Conservation (phyloP, 1,140 invertebrate species). For the Notospermus geniculatus region DNA sequence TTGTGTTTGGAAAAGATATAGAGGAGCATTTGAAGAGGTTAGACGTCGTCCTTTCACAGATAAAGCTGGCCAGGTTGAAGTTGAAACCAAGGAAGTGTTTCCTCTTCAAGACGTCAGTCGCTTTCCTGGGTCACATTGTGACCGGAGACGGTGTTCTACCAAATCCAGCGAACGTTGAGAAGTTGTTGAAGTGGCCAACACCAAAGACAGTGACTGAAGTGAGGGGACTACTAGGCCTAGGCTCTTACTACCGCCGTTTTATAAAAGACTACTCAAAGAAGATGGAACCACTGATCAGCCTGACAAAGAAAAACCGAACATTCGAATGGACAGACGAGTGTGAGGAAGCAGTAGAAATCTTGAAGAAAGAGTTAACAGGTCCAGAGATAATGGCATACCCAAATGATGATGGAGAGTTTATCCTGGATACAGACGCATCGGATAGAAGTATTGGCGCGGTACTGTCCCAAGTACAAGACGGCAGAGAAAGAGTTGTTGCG, state of each 20-base stretch:
- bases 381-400: constrained; percentile 28
- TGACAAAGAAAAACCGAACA: constrained; percentile 9
- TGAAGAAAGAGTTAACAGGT: constrained; percentile 12
- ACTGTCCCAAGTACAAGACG: constrained; percentile 47
- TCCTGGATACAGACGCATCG: constrained; percentile 55
- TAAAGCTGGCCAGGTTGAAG: constrained; percentile 36
- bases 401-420: constrained; percentile 41
- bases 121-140: constrained; percentile 25
- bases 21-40: neutral
- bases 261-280: constrained; percentile 25
- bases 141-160: constrained; percentile 15
- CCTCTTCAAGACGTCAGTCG: constrained; percentile 39
- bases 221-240: constrained; percentile 47
- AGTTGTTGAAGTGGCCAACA: constrained; percentile 45
- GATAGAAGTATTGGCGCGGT: constrained; percentile 53
- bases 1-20: neutral
- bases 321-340: constrained; percentile 12
- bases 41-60: neutral
- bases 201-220: constrained; percentile 48
- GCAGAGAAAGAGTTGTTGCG: constrained; percentile 23
- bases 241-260: constrained; percentile 54
- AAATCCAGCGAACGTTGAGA: constrained; percentile 42
- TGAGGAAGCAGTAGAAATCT: constrained; percentile 11
- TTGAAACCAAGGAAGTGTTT: constrained; percentile 54
- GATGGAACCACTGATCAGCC: constrained; percentile 14